Evolutionary conservation across 2,888 invertebrate genomes (phyloP).

Genomic region (Gibbula magus): DNA sequence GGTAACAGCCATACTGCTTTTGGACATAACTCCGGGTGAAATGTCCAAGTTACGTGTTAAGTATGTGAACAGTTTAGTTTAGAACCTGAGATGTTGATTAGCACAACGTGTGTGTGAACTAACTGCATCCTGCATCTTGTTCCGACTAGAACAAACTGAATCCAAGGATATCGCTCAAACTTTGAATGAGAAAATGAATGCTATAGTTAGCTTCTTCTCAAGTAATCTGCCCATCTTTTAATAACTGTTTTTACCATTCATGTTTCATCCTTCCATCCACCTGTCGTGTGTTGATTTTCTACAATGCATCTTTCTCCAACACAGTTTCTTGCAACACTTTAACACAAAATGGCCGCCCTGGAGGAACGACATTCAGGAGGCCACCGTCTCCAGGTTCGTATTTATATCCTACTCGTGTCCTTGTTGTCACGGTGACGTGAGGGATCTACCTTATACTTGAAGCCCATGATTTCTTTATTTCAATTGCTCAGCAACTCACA

Average conservation of each 20-base stretch:
- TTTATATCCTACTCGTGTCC: background rate
- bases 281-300: background rate
- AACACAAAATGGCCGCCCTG: slow-evolving; percentile 41
- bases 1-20: too few species aligned
- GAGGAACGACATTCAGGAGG: slow-evolving; percentile 66
- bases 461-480: too few species aligned
- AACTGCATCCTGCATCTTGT: background rate
- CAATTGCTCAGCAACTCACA: too few species aligned
- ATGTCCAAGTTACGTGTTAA: too few species aligned
- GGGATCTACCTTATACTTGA: too few species aligned
- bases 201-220: background rate
- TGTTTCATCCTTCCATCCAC: background rate
- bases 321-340: slow-evolving; percentile 63
- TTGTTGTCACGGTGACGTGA: too few species aligned
- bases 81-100: too few species aligned
- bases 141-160: too few species aligned
- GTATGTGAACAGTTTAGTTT: too few species aligned
- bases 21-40: too few species aligned
- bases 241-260: background rate
- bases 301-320: slow-evolving; percentile 18
- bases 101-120: background rate
- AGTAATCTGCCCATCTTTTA: background rate
- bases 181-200: too few species aligned
- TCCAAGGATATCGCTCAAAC: too few species aligned
- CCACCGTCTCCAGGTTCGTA: slow-evolving; percentile 67